Conservation (phyloP, 2,888 invertebrate genomes). For the Nomada ferruginata region DNA sequence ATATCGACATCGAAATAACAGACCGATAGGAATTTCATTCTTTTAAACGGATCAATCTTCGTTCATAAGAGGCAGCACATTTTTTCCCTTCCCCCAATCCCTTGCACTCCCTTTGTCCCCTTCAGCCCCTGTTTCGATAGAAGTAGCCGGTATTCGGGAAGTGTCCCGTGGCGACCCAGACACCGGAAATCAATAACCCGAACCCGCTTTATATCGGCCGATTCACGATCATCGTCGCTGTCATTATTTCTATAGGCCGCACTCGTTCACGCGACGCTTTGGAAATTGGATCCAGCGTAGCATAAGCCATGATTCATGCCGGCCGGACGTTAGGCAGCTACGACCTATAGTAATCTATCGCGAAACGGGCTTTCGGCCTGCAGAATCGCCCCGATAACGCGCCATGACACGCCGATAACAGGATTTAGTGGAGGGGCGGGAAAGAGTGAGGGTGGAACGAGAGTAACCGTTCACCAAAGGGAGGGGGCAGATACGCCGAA, state of each 20-base stretch:
- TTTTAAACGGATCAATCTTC: background rate
- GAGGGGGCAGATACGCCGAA: constrained; percentile 45
- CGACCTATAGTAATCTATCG: constrained; percentile 74
- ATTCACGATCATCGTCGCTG: constrained; percentile 47
- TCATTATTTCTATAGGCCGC: constrained; percentile 61
- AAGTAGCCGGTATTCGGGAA: background rate
- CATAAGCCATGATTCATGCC: constrained; percentile 71
- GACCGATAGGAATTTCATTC: too few species aligned
- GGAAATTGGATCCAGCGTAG: constrained; percentile 68
- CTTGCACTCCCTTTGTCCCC: background rate
- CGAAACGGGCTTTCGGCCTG: constrained; percentile 71
- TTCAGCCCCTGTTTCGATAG: background rate
- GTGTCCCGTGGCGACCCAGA: background rate
- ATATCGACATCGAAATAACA: constrained; percentile 2
- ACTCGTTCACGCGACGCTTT: constrained; percentile 57
- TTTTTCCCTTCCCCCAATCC: background rate
- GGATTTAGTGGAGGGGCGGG: constrained; percentile 68
- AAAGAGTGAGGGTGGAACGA: constrained; percentile 41
- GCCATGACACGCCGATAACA: constrained; percentile 74
- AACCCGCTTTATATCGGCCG: background rate
- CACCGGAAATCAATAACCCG: constrained; percentile 27
- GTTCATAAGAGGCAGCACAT: background rate
- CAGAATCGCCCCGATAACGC: constrained; percentile 74
- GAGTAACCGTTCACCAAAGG: constrained; percentile 34
- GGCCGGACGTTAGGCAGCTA: constrained; percentile 70